Base-by-base conservation (phyloP, 2,888 invertebrate species). In the Ernsta delagoae region DNA sequence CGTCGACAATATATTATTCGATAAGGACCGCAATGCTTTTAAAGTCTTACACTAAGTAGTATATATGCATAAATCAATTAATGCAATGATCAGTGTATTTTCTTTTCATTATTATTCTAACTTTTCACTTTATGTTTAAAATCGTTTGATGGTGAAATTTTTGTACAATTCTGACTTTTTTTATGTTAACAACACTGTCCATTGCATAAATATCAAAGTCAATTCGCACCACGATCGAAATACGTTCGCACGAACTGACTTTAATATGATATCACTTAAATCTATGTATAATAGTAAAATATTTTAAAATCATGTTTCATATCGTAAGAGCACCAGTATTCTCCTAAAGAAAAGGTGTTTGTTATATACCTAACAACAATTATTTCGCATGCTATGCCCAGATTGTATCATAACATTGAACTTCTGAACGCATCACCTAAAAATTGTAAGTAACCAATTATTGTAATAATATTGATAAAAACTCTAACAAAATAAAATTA, bases 301-400 rank as follows among this genome's bases (percentile, higher is more conserved):
- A 24, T 24, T 24, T 24, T 24, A 3, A 24, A 24, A 3, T 24
- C 24, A 24, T 41, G 48, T 16, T 16, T 50, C 7, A 5, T 50
- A 16, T 50, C 12, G 48, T 16, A 16, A 50, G 12, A 50, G 48
- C 48, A 50, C 48, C 48, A 50, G 48, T 50, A 24, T 24, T 24
- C 24, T 24, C 24, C 24, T 24, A 24, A 24, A 24, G 24, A 1
- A 24, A 24, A 24, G 1, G 24, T 24, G 24, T 24, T 24, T 24
- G 24, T 24, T 24, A 24, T 24, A 24, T 24, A 24, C 24, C 24
- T 24, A 24, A 24, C 24, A 24, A 53, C 16, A 12, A 48, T n/a
- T 24, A 53, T 24, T 8, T 24, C 16, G 16, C 50, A 53, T 53
- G 50, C 50, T 53, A 53, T 53, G 50, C 50, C 50, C 50, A 53